A percentile compares a stretch with the other conserved stretches of the same genome.
Evolutionary conservation across 2,888 invertebrate species (phyloP).

Genomic region (Drosophila quinaria): DNA sequence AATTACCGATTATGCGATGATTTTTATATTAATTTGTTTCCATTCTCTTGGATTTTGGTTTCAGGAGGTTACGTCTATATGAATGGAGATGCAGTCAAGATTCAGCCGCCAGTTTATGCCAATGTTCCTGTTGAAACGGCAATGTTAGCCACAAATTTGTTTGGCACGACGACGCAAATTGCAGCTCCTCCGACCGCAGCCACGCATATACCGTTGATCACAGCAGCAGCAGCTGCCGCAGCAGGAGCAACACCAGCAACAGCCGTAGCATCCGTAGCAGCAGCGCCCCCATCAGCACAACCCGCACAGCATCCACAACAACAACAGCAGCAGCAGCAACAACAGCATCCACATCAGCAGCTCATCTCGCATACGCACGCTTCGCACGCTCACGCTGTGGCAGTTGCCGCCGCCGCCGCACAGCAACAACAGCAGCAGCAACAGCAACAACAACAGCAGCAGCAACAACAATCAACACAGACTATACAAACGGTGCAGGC

Average conservation of each 20-base stretch:
- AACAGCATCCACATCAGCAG: constrained; percentile 46
- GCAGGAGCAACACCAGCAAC: constrained; percentile 81
- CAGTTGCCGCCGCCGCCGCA: constrained; percentile 64
- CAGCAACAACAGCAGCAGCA: constrained; percentile 60
- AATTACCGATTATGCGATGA: constrained; percentile 13
- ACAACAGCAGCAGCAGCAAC: constrained; percentile 53
- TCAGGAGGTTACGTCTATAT: constrained; percentile 90
- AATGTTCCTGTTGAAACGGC: constrained; percentile 89
- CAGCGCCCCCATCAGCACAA: constrained; percentile 65
- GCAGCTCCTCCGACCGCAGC: constrained; percentile 78
- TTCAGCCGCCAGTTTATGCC: constrained; percentile 89
- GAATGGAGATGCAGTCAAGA: constrained; percentile 93
- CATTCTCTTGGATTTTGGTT: not conserved
- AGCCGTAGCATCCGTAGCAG: constrained; percentile 61
- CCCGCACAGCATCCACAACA: constrained; percentile 55
- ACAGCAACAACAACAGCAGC: constrained; percentile 56
- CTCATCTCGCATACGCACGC: constrained; percentile 65
- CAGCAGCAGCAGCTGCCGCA: constrained; percentile 78
- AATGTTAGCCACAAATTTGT: constrained; percentile 86
- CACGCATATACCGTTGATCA: constrained; percentile 83
- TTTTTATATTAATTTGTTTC: not conserved
- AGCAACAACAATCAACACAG: constrained; percentile 60
- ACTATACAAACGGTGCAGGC: constrained; percentile 71
- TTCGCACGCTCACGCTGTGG: constrained; percentile 58
- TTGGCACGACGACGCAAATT: constrained; percentile 83